Evolutionary conservation across 2,888 invertebrate genomes (phyloP), one percentile per base, ranked within the genome.

Genomic region (Scaeva pyrastri): DNA sequence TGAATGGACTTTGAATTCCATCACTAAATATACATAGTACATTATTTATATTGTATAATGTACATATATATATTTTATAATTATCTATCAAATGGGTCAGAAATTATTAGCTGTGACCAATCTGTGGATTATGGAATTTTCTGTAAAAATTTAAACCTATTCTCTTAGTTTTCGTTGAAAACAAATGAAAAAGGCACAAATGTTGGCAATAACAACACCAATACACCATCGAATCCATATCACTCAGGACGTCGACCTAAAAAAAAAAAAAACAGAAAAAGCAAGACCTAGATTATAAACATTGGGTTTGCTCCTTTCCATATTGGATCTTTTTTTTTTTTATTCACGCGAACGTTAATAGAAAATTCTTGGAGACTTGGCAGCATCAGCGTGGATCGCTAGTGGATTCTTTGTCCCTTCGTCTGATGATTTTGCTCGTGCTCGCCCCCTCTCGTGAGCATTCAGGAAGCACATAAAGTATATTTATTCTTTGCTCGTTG

Each of bases 161-260:
- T 31, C 12, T 55, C 45, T 71, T 39, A 36, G 72, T 73, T 77
- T 77, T 60, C 45, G 77, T 77, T 43, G 75, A 75, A 75, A 77
- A 48, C 48, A 74, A 74, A 64, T 70, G 74, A 26, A 45, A 72
- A 83, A 73, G 6, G 12, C n/a, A 43, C 10, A 71, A 60, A 39
- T 19, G n/a, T 12, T n/a, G 12, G n/a, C 64, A 64, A 64, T 64
- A 56, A 79, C 39, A 50, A 21, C n/a, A 31, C 21, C 39, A 50
- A 21, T n/a, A n/a, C 21, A 50, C 26, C 21, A 36, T 11, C 14
- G 12, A 8, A 56, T 21, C 45, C 84, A 84, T 84, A 75, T 19
- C 52, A 79, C 79, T 66, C 55, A 85, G 85, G 85, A 85, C 80
- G 43, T 76, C 80, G 85, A 85, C 85, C 85, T 68, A 80, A 80